phyloP scores from a whole-genome alignment of 1,140 invertebrate species.

The Aphaenogaster floridana region DNA sequence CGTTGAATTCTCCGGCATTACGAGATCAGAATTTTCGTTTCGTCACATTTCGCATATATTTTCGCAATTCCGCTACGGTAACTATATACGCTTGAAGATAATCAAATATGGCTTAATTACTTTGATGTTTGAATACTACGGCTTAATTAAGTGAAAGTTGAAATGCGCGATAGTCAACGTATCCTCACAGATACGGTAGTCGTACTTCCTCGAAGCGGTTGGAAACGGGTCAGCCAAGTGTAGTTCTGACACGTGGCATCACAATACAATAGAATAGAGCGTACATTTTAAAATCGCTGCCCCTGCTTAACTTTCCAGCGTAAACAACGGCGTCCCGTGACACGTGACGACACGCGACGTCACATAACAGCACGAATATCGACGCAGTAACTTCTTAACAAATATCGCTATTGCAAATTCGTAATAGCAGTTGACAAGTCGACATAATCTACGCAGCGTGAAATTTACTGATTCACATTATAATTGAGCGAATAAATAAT shows the following conservation, averaged over 20 bases:
- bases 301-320: constrained; percentile 26
- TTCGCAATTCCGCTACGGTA: constrained; percentile 6
- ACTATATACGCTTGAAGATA: constrained; percentile 32
- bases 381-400: neutral
- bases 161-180: neutral
- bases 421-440: neutral
- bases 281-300: constrained; percentile 30
- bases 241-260: constrained; percentile 45
- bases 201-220: neutral
- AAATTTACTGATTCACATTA: neutral
- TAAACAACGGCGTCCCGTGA: neutral
- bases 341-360: constrained; percentile 27
- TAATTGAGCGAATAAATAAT: neutral
- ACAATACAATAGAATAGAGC: constrained; percentile 17
- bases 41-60: constrained; percentile 15
- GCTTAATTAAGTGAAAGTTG: constrained; percentile 12
- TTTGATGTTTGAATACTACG: neutral
- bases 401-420: neutral
- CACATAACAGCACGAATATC: neutral
- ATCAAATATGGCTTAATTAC: neutral
- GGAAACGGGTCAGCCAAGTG: constrained; percentile 7
- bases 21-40: no score
- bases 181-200: neutral
- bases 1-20: no score
- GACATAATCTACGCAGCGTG: neutral